Base-by-base conservation (phyloP, 2,113 vertebrate genomes). In the Gymnobelideus leadbeateri region DNA sequence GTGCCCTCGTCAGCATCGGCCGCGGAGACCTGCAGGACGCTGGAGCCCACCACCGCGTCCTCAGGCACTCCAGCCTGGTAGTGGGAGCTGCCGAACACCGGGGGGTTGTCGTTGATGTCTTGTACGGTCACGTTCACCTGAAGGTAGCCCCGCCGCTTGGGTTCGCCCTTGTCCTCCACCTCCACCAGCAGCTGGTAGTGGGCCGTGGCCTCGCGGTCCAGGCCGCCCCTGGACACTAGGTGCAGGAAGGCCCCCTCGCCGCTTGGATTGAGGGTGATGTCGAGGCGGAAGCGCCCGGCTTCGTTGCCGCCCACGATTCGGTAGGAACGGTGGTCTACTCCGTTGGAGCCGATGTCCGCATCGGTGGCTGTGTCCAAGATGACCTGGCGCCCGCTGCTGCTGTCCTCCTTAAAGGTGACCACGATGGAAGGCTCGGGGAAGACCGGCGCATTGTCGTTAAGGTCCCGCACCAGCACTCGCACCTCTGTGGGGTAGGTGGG, bases 401-500 rank as follows among this genome's bases (percentile, higher is more conserved):
- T 99, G 98, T 99, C 99, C 98, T 99, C 99, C 97, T 99, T 99
- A 95, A 99, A 99, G 0, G 99, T 99, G 97, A 99, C 99, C 26
- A 99, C 99, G 12, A 99, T 99, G 0, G 99, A 99, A 2, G 99
- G 98, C 93, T 99, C 99, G 0, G 99, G 99, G 96, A 99, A 99
- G 95, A 99, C 99, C 0, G 99, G 99, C 0, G 99, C 99, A 91
- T 99, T 99, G 97, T 99, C 99, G 0, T 99, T 99, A 14, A 99
- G 99, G 98, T 99, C 99, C 96, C 99, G 96, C 95, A 99, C 99
- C 89, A 99, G 97, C 53, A 99, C 99, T 3, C 99, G 98, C 96
- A 99, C 99, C 97, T 99, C 99, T 0, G 99, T 99, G 49, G 99
- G 99, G 97, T 99, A 99, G 0, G 99, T 99, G 68, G 99, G 99